These are phyloP conservation scores for Cheiracanthium punctorium DNA, from an alignment of 2,888 invertebrate species.

Conservation along the genomic window DNA sequence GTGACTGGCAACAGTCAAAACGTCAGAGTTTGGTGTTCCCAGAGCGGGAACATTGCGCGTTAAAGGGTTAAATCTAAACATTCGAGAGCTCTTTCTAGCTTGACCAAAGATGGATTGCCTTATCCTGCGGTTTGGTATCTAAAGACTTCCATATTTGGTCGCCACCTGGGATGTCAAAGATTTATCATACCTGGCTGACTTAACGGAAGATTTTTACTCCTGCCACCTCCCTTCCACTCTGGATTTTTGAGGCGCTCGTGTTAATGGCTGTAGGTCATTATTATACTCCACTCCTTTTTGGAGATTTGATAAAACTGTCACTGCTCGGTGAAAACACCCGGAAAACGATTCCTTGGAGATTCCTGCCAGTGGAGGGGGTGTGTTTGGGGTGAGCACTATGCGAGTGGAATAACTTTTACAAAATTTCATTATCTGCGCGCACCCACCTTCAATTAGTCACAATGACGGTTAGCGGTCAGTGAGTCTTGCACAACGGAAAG, in stretches of 20 bases:
- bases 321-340: constrained; percentile 44
- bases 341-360: constrained; percentile 27
- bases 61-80: no score
- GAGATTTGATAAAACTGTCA: constrained; percentile 68
- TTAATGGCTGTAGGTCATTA: constrained; percentile 65
- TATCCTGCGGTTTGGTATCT: not conserved
- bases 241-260: constrained; percentile 58
- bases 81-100: no score
- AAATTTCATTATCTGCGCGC: constrained; percentile 60
- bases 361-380: constrained; percentile 24
- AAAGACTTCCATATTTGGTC: not conserved
- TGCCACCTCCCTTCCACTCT: not conserved
- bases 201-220: constrained; percentile 13
- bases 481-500: not conserved
- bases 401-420: constrained; percentile 58
- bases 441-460: constrained; percentile 62
- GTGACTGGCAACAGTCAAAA: no score
- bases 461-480: constrained; percentile 36
- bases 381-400: no score
- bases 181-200: constrained; percentile 53
- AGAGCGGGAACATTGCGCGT: no score
- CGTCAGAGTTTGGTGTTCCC: no score
- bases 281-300: constrained; percentile 26
- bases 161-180: constrained; percentile 13
- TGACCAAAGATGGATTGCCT: constrained; percentile 9